Percentiles rank a stretch among this genome's conserved stretches.
Evolutionary conservation across 1,140 invertebrate genomes (phyloP).

Genomic region (Atta cephalotes): DNA sequence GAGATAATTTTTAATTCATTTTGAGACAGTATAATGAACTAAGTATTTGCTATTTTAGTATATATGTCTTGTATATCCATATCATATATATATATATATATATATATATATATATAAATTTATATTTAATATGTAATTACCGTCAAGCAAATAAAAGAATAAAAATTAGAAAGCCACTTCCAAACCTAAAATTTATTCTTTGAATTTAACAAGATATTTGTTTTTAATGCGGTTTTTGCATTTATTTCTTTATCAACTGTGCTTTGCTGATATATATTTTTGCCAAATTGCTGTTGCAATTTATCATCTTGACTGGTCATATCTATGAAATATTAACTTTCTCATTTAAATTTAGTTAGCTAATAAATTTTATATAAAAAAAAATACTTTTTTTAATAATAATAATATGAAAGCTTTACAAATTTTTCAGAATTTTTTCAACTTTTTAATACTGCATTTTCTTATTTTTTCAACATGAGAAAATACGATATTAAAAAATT

Average conservation of each 20-base stretch:
- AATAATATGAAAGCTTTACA: neutral
- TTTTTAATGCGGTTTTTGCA: slow-evolving; percentile 45
- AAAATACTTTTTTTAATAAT: neutral
- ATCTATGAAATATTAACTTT: slow-evolving; percentile 15
- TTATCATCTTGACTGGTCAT: slow-evolving; percentile 47
- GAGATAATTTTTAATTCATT: neutral
- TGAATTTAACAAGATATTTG: slow-evolving; percentile 61
- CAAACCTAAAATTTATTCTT: slow-evolving; percentile 65
- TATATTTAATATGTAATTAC: slow-evolving; percentile 2
- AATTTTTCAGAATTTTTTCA: no score
- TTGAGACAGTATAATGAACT: neutral
- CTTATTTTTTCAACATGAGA: no score
- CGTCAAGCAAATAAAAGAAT: neutral
- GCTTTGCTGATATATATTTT: slow-evolving; percentile 63
- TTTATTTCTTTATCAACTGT: slow-evolving; percentile 62
- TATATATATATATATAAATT: neutral
- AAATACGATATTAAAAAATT: no score
- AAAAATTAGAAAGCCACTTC: neutral
- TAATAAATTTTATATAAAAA: neutral
- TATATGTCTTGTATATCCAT: neutral
- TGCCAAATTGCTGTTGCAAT: slow-evolving; percentile 61
- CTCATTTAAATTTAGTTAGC: neutral
- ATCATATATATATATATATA: no score
- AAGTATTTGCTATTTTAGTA: neutral
- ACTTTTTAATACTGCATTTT: no score